Percentiles rank a stretch among this genome's conserved stretches.
Evolutionary conservation across 2,113 vertebrate species (phyloP).

Genomic region (Eulemur rufifrons): DNA sequence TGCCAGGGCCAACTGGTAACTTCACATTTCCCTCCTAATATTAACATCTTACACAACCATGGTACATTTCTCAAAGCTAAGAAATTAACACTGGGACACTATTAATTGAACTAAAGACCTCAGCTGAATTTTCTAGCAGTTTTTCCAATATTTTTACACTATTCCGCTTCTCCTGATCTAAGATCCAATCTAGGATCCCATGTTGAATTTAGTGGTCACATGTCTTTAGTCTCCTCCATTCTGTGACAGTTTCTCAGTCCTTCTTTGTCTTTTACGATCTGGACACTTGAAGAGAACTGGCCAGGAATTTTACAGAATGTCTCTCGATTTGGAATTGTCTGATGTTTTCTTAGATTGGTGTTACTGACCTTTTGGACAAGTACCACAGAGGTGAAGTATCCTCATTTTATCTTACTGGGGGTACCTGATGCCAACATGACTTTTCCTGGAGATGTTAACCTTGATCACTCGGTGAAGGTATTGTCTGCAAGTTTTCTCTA

Average conservation of each 20-base stretch:
- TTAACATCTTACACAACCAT: neutral
- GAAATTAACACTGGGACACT: neutral
- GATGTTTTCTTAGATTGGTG: neutral
- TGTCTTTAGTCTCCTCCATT: neutral
- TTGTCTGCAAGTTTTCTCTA: neutral
- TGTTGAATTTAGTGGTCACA: neutral
- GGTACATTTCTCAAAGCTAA: neutral
- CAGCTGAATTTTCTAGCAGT: neutral
- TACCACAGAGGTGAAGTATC: neutral
- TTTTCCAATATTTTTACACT: neutral
- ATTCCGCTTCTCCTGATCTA: neutral
- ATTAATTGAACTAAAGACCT: neutral
- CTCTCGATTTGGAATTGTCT: neutral
- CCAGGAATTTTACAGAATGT: neutral
- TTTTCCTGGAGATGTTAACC: neutral
- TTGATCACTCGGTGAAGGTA: neutral
- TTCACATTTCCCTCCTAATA: neutral
- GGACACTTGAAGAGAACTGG: neutral
- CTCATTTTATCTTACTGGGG: neutral
- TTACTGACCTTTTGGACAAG: neutral
- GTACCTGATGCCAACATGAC: neutral
- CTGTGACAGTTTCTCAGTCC: neutral
- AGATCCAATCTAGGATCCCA: neutral
- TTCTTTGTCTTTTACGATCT: neutral
- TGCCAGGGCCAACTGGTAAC: neutral